Percentiles rank a stretch among this genome's conserved stretches.
Conservation (phyloP, 2,113 vertebrate species). For the Thalassoma bifasciatum region DNA sequence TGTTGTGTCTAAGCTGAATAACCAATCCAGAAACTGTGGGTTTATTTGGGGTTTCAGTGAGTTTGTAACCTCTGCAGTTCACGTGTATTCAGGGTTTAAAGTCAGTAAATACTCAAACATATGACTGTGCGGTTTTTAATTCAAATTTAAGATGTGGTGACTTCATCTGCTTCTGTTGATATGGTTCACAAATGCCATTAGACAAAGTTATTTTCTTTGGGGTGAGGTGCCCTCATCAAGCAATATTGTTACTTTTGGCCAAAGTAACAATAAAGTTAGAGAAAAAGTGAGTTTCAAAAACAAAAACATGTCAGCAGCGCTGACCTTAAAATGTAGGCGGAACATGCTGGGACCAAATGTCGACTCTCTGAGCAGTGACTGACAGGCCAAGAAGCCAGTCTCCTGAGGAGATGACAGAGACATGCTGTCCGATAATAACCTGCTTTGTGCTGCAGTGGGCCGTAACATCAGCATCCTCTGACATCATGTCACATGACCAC, state of each 20-base stretch:
- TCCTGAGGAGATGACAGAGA: slow-evolving; percentile 33
- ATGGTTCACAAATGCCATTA: background rate
- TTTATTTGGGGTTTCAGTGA: background rate
- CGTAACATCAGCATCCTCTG: slow-evolving; percentile 64
- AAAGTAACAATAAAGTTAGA: background rate
- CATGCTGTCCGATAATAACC: slow-evolving; percentile 56
- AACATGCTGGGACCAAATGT: slow-evolving; percentile 21
- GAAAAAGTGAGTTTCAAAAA: background rate
- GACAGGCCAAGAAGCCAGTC: slow-evolving; percentile 30
- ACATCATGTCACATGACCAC: slow-evolving; percentile 71
- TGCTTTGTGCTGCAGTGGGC: slow-evolving; percentile 56
- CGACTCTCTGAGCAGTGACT: slow-evolving; percentile 30
- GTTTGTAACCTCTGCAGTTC: background rate
- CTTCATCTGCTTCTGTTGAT: slow-evolving; percentile 2
- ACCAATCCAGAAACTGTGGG: background rate
- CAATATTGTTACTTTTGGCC: background rate
- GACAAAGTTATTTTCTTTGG: background rate
- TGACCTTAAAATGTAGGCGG: slow-evolving; percentile 3
- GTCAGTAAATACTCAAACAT: slow-evolving; percentile 25
- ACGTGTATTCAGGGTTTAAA: background rate
- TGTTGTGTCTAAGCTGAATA: background rate
- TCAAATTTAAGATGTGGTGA: background rate
- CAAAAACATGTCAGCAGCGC: background rate
- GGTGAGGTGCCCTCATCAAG: background rate
- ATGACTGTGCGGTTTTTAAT: background rate